Evolutionary conservation across 2,888 invertebrate genomes (phyloP).

Genomic region (Cataglyphis albicans): DNA sequence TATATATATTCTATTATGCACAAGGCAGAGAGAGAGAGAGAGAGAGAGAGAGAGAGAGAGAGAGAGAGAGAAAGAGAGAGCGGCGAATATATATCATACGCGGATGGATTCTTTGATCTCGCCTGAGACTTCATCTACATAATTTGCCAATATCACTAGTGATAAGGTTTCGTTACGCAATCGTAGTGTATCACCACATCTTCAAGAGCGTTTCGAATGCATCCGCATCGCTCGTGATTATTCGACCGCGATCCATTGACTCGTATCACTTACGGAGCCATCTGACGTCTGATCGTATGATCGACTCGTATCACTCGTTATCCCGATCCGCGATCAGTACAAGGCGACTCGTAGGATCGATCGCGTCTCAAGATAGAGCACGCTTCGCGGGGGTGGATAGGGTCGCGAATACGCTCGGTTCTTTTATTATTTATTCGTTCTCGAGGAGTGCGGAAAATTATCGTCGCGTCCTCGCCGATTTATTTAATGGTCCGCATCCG

Average conservation of each 20-base stretch:
- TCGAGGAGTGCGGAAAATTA: background rate
- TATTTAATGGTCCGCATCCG: constrained; percentile 7
- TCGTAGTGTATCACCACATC: background rate
- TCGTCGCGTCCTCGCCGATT: background rate
- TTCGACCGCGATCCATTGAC: constrained; percentile 4
- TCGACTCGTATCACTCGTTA: constrained; percentile 14
- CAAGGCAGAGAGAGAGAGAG: background rate
- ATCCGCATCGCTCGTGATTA: background rate
- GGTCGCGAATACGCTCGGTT: background rate
- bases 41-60: background rate
- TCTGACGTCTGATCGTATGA: background rate
- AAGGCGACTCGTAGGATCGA: background rate
- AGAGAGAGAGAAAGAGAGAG: too few species aligned
- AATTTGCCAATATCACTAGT: constrained; percentile 7
- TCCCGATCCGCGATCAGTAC: background rate
- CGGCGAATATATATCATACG: too few species aligned
- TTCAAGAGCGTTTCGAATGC: background rate
- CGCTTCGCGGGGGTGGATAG: background rate
- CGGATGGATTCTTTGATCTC: background rate
- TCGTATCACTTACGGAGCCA: constrained; percentile 31
- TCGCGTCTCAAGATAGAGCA: background rate
- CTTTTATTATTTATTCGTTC: background rate
- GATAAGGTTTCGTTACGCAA: constrained; percentile 9
- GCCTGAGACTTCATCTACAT: background rate
- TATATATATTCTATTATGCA: background rate